phyloP scores from a whole-genome alignment of 2,888 invertebrate genomes.

The Altica lythri region DNA sequence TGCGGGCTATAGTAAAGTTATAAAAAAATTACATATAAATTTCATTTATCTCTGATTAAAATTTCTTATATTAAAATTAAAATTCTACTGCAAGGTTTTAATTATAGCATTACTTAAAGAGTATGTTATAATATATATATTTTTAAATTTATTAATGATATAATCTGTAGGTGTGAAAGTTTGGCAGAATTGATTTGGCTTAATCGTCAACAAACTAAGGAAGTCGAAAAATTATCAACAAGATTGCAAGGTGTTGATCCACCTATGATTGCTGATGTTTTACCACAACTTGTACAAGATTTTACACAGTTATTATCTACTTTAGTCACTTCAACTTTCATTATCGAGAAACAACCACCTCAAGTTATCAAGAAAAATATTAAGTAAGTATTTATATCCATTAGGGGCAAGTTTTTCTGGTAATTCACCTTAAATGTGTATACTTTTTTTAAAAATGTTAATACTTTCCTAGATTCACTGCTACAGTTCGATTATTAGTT shows the following conservation, averaged over 20 bases:
- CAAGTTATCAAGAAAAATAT: conserved; percentile 99
- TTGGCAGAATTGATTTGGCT: conserved; percentile 87
- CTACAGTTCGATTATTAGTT: conserved; percentile 88
- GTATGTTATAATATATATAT: no score
- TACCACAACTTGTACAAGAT: conserved; percentile 66
- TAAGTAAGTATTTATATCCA: conserved; percentile 63
- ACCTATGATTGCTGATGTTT: conserved; percentile 64
- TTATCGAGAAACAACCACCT: conserved; percentile 96
- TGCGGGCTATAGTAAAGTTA: no score
- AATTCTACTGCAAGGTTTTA: no score
- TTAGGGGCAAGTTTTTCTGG: no score
- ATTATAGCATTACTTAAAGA: no score
- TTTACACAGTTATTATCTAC: conserved; percentile 77
- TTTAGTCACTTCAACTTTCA: conserved; percentile 89
- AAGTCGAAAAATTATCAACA: conserved; percentile 68
- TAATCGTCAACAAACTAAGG: conserved; percentile 80
- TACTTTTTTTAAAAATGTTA: conserved; percentile 12
- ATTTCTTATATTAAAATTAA: no score
- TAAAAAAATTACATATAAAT: no score
- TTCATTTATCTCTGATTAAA: no score
- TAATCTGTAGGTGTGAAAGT: conserved; percentile 80
- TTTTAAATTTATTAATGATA: no score
- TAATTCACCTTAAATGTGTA: no score
- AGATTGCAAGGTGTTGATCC: conserved; percentile 64
- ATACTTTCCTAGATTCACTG: conserved; percentile 73